Base-by-base conservation (phyloP, 92 coral and sea anemone species). In the Diadumene lineata region DNA sequence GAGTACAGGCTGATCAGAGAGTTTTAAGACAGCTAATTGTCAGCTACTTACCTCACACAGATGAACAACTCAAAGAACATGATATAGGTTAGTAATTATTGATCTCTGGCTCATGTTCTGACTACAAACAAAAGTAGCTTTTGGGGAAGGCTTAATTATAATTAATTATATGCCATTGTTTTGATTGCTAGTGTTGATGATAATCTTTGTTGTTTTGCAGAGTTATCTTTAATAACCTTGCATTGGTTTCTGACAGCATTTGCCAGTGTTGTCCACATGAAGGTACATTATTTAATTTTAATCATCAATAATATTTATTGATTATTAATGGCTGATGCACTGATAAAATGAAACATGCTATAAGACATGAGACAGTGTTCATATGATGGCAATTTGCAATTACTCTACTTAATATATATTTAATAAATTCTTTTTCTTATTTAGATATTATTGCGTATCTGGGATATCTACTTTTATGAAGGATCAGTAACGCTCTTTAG, bases 1-100 rank as follows among this genome's bases (percentile, higher is more conserved):
- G 98, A 51, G 98, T 94, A 8, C 98, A 94, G 94, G 98, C 98
- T 24, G 98, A 94, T 74, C 98, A 94, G 58, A 78, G 98, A 57
- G 98, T 94, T 22, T 75, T 94, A 70, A 83, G 98, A 55, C 98
- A 94, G 78, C 82, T 94, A 67, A 94, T 94, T 63, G 97, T 94
- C 78, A 94, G 98, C 69, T 94, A 91, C 74, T 80, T 94, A 23
- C 97, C 97, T 10, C 93, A 86, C 34, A 83, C 91, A 33, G 98
- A 94, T 69, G 97, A 94, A 51, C 85, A 87, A 33, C 79, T 94
- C 28, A 94, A 94, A 72, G 90, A 94, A 65, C 98, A 94, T 68
- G 98, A 94, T 66, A 94, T 91, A 48, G 96, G 96, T 90, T 63
- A 46, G 81, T n/a, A 8, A 56, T 17, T 56, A n/a, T n/a, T n/a